phyloP scores from a whole-genome alignment of 2,113 vertebrate species.

The Cyprinus carpio region DNA sequence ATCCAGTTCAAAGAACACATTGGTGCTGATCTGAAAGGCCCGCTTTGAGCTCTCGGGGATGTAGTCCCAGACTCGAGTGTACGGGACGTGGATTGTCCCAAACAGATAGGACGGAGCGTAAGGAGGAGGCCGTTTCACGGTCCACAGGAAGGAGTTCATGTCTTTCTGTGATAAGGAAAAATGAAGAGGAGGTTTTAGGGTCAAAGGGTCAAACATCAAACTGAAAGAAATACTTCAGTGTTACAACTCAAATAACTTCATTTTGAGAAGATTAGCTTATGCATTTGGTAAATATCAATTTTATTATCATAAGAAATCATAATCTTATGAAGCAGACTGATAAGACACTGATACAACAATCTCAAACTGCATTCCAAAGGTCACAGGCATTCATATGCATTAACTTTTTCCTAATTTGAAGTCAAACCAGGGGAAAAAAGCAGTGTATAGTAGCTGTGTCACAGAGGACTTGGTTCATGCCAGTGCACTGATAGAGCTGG shows the following conservation, averaged over 20 bases:
- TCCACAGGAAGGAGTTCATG: conserved; percentile 97
- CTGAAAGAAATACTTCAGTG: background rate
- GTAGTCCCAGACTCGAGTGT: conserved; percentile 96
- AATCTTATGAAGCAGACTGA: background rate
- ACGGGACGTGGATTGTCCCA: conserved; percentile 97
- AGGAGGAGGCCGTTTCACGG: conserved; percentile 82
- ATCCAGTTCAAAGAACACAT: conserved; percentile 94
- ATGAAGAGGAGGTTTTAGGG: background rate
- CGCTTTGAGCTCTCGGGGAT: conserved; percentile 91
- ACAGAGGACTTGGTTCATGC: conserved; percentile 28
- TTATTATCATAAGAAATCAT: background rate
- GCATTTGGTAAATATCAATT: background rate
- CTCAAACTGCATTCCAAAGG: background rate
- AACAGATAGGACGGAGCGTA: conserved; percentile 92
- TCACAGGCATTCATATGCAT: background rate
- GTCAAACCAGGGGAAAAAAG: background rate
- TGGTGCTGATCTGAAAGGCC: conserved; percentile 87
- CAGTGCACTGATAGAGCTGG: conserved; percentile 23
- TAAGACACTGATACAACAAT: background rate
- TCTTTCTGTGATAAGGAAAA: conserved; percentile 79
- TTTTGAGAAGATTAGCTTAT: background rate
- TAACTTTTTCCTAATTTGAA: background rate
- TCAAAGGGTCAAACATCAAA: background rate
- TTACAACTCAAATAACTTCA: background rate
- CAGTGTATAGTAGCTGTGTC: conserved; percentile 7